A percentile compares a stretch with the other conserved stretches of the same genome.
These are phyloP conservation scores for Microctenopoma stevenorrisi DNA, from an alignment of 2,797 vertebrate species.

Conservation along the genomic window DNA sequence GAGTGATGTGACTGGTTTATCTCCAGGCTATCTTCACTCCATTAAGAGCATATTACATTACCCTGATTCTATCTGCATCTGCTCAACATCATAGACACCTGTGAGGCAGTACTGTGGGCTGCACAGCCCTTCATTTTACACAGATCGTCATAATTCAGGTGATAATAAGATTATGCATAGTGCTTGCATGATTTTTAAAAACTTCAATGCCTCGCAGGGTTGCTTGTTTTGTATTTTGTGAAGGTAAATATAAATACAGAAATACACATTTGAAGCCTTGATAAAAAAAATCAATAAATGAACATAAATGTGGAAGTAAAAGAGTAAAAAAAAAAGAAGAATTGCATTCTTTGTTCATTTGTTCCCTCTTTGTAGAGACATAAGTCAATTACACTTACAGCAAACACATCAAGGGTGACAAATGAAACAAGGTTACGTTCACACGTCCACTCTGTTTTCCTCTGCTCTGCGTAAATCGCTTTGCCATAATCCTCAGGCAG, in stretches of 20 bases:
- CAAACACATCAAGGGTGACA: constrained; percentile 78
- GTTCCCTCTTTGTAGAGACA: constrained; percentile 53
- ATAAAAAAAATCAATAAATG: constrained; percentile 3
- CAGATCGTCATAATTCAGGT: background rate
- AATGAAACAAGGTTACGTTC: constrained; percentile 73
- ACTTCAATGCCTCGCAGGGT: background rate
- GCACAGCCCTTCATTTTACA: background rate
- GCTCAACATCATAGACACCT: constrained; percentile 27
- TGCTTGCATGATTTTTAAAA: constrained; percentile 2
- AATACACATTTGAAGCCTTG: constrained; percentile 6
- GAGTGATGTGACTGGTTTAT: constrained; percentile 60
- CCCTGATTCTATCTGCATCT: constrained; percentile 57
- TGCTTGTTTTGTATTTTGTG: constrained; percentile 12
- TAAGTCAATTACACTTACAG: constrained; percentile 74
- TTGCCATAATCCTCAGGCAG: constrained; percentile 69
- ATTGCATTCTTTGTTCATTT: constrained; percentile 52
- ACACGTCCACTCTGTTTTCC: constrained; percentile 53
- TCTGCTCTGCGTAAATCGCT: constrained; percentile 65
- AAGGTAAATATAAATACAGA: background rate
- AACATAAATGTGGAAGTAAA: constrained; percentile 8
- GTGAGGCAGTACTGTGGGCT: constrained; percentile 17
- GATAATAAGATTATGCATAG: background rate
- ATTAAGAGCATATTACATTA: constrained; percentile 59
- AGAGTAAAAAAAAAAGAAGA: constrained; percentile 12
- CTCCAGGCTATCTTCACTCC: constrained; percentile 51